Evolutionary conservation across 2,888 invertebrate species (phyloP).

Genomic region (Mimas tiliae): DNA sequence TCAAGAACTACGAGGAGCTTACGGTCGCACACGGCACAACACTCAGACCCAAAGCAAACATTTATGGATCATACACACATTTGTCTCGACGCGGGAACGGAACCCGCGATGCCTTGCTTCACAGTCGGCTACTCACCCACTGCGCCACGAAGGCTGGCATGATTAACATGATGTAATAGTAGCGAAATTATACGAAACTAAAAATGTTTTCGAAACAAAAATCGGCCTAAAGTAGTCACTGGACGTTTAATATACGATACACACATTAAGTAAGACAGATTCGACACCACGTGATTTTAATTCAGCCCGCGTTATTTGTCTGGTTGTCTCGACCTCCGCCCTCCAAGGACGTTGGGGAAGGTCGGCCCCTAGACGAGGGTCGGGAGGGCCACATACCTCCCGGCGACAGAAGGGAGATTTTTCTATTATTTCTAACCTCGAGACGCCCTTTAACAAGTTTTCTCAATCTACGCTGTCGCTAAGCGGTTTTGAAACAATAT

Average conservation of each 20-base stretch:
- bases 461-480: conserved; percentile 26
- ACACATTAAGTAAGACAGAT: not conserved
- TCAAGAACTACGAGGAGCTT: no score
- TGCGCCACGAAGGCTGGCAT: no score
- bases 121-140: no score
- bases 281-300: conserved; percentile 5
- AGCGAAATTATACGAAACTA: no score
- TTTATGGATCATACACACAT: no score
- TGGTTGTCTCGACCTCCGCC: conserved; percentile 61
- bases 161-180: no score
- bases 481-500: not conserved
- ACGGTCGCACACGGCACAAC: no score
- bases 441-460: conserved; percentile 61
- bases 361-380: conserved; percentile 50
- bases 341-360: conserved; percentile 72
- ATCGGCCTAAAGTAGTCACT: no score
- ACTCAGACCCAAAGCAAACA: no score
- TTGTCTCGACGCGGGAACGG: no score
- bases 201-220: no score
- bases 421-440: conserved; percentile 76
- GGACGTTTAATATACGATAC: not conserved
- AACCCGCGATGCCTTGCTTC: no score
- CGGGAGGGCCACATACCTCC: conserved; percentile 14
- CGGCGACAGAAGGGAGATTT: conserved; percentile 59
- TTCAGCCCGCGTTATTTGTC: conserved; percentile 20